A percentile compares a stretch with the other conserved stretches of the same genome.
phyloP scores from a whole-genome alignment of 2,113 vertebrate genomes.

The Myxocyprinus asiaticus region DNA sequence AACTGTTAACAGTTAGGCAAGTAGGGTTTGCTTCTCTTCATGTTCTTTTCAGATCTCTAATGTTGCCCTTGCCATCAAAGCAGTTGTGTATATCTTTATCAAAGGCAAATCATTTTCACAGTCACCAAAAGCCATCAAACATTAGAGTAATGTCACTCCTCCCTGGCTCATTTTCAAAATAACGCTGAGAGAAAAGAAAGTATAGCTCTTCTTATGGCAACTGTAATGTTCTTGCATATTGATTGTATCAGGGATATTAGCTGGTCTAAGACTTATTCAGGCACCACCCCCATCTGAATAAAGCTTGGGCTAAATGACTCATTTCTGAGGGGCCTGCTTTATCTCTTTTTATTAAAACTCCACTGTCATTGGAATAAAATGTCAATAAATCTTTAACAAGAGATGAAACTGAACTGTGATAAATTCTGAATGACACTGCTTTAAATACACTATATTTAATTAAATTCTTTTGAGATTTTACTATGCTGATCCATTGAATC shows the following conservation, averaged over 20 bases:
- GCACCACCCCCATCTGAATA: slow-evolving; percentile 42
- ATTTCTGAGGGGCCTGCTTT: slow-evolving; percentile 31
- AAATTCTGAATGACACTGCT: not conserved
- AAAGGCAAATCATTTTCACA: no score
- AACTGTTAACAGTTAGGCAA: no score
- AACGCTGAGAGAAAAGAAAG: not conserved
- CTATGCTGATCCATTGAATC: not conserved
- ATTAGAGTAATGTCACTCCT: slow-evolving; percentile 37
- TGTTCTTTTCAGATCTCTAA: no score
- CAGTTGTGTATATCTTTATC: no score
- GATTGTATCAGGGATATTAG: slow-evolving; percentile 53
- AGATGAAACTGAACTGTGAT: not conserved
- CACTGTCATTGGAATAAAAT: slow-evolving; percentile 28
- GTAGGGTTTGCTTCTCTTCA: no score
- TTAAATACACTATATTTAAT: not conserved
- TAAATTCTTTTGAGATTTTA: not conserved
- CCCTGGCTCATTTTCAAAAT: slow-evolving; percentile 43
- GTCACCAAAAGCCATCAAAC: not conserved
- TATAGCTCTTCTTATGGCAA: slow-evolving; percentile 31
- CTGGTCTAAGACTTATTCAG: slow-evolving; percentile 46
- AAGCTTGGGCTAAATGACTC: slow-evolving; percentile 50
- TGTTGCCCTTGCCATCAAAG: no score
- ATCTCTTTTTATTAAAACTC: slow-evolving; percentile 48
- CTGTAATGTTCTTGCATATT: slow-evolving; percentile 49
- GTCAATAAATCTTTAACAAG: not conserved